Conservation (phyloP, 2,888 invertebrate species). For the Apocheima hispidaria region DNA sequence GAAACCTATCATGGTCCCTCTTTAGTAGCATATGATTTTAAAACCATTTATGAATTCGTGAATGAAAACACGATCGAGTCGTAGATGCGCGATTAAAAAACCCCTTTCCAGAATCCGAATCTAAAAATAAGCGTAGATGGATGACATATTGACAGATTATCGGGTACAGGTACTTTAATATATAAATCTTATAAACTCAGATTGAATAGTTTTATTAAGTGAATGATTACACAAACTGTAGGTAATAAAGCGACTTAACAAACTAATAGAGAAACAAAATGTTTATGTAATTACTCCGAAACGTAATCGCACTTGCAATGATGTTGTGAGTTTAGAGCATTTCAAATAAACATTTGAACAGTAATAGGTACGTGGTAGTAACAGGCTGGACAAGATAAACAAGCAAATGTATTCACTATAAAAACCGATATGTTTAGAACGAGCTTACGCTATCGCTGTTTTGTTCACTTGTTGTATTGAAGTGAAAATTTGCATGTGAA, state of each 20-base stretch:
- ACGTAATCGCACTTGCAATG: conserved; percentile 37
- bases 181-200: not conserved
- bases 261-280: conserved; percentile 28
- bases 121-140: too few relatives aligned
- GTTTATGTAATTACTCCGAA: conserved; percentile 43
- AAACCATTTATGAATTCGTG: not conserved
- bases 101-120: too few relatives aligned
- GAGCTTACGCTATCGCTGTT: conserved; percentile 49
- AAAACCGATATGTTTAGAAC: conserved; percentile 73
- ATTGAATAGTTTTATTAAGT: not conserved
- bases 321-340: conserved; percentile 48
- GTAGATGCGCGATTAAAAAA: too few relatives aligned
- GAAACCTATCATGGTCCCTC: not conserved
- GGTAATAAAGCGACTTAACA: conserved; percentile 5
- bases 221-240: not conserved
- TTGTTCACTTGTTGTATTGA: conserved; percentile 49
- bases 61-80: too few relatives aligned
- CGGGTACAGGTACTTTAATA: not conserved
- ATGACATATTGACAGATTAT: too few relatives aligned
- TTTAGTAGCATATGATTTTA: conserved; percentile 6
- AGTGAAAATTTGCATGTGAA: conserved; percentile 15
- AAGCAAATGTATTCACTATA: conserved; percentile 68
- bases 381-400: conserved; percentile 66
- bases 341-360: conserved; percentile 62
- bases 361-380: conserved; percentile 64